Conservation (phyloP, 2,888 invertebrate species). For the Nemoura dubitans region DNA sequence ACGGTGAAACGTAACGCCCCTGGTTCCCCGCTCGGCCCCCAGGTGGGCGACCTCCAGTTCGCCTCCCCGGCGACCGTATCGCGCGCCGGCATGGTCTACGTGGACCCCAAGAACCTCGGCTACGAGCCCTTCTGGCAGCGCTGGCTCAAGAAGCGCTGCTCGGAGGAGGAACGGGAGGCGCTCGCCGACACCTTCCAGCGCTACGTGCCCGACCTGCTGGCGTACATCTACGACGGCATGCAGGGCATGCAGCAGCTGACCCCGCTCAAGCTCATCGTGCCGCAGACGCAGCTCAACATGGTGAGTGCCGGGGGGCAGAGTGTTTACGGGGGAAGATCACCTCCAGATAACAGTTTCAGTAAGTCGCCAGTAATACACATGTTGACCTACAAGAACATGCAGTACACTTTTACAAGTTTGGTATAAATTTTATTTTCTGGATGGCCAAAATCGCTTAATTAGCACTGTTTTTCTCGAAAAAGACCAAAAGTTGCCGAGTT, state of each 20-base stretch:
- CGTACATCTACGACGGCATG: slow-evolving; percentile 76
- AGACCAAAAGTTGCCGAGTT: too few relatives aligned
- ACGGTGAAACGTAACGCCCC: too few relatives aligned
- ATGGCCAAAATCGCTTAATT: too few relatives aligned
- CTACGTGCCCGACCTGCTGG: slow-evolving; percentile 76
- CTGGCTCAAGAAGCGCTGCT: slow-evolving; percentile 65
- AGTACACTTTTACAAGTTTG: too few relatives aligned
- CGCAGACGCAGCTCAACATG: slow-evolving; percentile 88
- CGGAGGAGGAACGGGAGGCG: slow-evolving; percentile 59
- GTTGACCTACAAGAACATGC: too few relatives aligned
- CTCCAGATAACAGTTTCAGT: too few relatives aligned
- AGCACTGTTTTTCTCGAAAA: too few relatives aligned
- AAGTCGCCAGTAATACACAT: too few relatives aligned
- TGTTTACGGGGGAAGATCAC: too few relatives aligned
- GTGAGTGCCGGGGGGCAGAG: slow-evolving; percentile 58
- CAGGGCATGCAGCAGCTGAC: slow-evolving; percentile 76
- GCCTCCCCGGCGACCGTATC: slow-evolving; percentile 95
- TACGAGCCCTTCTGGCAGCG: slow-evolving; percentile 87
- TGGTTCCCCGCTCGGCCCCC: not conserved
- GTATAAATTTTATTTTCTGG: too few relatives aligned
- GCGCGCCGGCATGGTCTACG: slow-evolving; percentile 92
- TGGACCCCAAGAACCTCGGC: slow-evolving; percentile 91
- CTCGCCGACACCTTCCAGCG: slow-evolving; percentile 74
- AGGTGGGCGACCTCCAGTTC: slow-evolving; percentile 87
- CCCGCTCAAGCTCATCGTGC: slow-evolving; percentile 82